Percentiles rank a stretch among this genome's conserved stretches.
Evolutionary conservation across 2,113 vertebrate species (phyloP).

Genomic region (Ginglymostoma cirratum): DNA sequence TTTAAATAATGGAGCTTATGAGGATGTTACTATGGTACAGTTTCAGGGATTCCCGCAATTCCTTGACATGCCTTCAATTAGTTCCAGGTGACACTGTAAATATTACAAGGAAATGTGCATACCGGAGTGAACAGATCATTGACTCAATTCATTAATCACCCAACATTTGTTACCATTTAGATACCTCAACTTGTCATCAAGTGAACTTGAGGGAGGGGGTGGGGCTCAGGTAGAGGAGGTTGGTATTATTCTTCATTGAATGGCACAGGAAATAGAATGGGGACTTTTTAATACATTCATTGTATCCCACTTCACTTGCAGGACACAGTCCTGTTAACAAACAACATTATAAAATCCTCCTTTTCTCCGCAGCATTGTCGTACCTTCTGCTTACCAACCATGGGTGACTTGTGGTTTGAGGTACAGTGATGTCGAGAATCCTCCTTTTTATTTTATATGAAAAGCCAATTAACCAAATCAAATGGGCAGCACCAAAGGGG

Average conservation of each 20-base stretch:
- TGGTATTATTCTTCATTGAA: background rate
- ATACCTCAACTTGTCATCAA: background rate
- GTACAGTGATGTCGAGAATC: background rate
- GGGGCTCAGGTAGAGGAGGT: background rate
- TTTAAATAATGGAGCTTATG: slow-evolving; percentile 23
- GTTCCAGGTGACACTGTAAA: slow-evolving; percentile 29
- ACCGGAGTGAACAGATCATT: background rate
- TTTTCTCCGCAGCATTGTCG: background rate
- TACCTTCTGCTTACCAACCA: too few relatives aligned
- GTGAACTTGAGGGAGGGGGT: background rate
- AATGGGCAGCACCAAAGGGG: too few relatives aligned
- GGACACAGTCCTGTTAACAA: background rate
- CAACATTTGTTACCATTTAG: slow-evolving; percentile 19
- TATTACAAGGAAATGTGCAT: background rate
- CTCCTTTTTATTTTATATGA: background rate
- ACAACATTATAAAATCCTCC: background rate
- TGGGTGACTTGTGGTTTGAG: too few relatives aligned
- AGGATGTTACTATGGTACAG: slow-evolving; percentile 20
- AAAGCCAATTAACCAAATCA: too few relatives aligned
- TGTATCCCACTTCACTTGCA: background rate
- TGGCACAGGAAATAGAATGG: background rate
- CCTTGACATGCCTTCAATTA: slow-evolving; percentile 17
- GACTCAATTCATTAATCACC: slow-evolving; percentile 6
- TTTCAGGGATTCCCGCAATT: slow-evolving; percentile 30
- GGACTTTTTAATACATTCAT: background rate